Evolutionary conservation across 2,797 vertebrate genomes (phyloP), one percentile per base, ranked within the genome.

Genomic region (Sebastes ruberrimus): DNA sequence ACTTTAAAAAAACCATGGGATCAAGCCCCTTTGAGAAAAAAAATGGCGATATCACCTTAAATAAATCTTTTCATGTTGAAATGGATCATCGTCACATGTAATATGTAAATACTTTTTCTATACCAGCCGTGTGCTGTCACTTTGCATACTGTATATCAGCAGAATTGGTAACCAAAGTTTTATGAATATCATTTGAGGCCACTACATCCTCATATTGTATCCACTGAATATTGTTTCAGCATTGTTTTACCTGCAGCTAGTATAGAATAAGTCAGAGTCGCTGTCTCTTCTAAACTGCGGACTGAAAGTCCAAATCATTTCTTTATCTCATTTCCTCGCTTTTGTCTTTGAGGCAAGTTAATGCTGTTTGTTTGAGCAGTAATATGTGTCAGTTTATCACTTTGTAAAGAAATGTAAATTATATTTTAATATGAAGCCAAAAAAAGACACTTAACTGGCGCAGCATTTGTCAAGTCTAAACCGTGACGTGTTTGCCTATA

Each of bases 361-460:
- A 87, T 82, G 85, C 87, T 46, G 73, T 92, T 79, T 86, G 93
- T 93, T 93, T 79, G 62, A 90, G 86, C 89, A 74, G 93, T 93
- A 78, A 93, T 87, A 59, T 80, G 84, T 89, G 89, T 93, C 90
- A 28, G 70, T 93, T 93, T 86, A 91, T 86, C 94, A 94, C 95
- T 96, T 96, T 96, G 95, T 96, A 96, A 95, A 96, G 95, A 95
- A 96, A 95, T 96, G 95, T 96, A 96, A 94, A 96, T 95, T 95
- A 96, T 96, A 96, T 96, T 96, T 96, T 96, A 96, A 94, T 96
- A 96, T 93, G 90, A 95, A 96, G 94, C 95, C 94, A 92, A 90
- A 88, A 89, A 86, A 89, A 90, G 80, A 94, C 87, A 94, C 86
- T 90, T 91, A 93, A 94, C 83, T 95, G 92, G 95, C 89, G 93